Percentiles rank a stretch among this genome's conserved stretches.
Evolutionary conservation across 2,113 vertebrate species (phyloP).

Genomic region (Gopherus flavomarginatus): DNA sequence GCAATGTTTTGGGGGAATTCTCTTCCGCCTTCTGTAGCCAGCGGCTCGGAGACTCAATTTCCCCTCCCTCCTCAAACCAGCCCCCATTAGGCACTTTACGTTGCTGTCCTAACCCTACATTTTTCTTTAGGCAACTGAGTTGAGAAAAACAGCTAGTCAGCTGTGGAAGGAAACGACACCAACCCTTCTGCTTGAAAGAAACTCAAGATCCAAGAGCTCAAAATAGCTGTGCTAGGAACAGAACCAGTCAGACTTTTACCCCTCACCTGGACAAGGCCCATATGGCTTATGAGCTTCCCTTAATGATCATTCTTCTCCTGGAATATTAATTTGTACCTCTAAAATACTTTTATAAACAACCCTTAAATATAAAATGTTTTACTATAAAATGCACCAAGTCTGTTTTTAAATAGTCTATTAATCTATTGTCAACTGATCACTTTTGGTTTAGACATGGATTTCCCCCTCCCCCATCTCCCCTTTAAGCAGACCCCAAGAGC

Average conservation of each 20-base stretch:
- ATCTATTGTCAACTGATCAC: background rate
- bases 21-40: background rate
- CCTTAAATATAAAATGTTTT: background rate
- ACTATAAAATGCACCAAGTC: background rate
- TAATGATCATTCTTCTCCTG: background rate
- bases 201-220: background rate
- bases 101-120: background rate
- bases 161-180: background rate
- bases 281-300: background rate
- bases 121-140: background rate
- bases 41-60: background rate
- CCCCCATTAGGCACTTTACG: background rate
- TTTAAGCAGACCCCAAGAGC: background rate
- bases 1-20: background rate
- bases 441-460: background rate
- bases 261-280: background rate
- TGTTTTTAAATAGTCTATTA: background rate
- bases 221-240: background rate
- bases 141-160: background rate
- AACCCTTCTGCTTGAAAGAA: background rate
- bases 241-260: background rate
- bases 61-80: background rate
- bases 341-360: background rate
- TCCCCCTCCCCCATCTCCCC: background rate
- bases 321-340: background rate